Evolutionary conservation across 1,140 invertebrate species (phyloP).

Genomic region (Antheraea mylitta): DNA sequence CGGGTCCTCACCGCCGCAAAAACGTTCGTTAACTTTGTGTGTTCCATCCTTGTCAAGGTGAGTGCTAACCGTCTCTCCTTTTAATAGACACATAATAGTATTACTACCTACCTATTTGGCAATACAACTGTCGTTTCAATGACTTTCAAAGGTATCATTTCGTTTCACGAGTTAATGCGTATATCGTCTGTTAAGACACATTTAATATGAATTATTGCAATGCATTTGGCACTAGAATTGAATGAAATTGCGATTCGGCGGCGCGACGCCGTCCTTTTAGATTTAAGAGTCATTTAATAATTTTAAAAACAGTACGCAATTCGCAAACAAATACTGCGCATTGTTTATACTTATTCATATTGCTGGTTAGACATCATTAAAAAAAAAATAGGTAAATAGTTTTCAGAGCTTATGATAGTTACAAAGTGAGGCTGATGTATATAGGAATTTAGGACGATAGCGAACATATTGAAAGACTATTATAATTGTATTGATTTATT

Average conservation of each 20-base stretch:
- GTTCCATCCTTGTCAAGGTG: no score
- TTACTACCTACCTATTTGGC: background rate
- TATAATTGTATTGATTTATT: slow-evolving; percentile 4
- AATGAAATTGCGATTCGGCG: slow-evolving; percentile 25
- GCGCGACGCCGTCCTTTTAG: slow-evolving; percentile 19
- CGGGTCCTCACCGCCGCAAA: no score
- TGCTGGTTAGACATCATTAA: no score
- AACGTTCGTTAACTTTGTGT: no score
- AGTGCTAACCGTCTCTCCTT: no score
- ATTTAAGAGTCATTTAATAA: slow-evolving; percentile 18
- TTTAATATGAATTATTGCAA: slow-evolving; percentile 40
- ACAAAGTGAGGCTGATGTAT: background rate
- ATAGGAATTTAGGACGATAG: background rate
- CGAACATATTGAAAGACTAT: slow-evolving; percentile 4
- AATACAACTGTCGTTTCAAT: slow-evolving; percentile 12
- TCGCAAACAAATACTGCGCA: background rate
- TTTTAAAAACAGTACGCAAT: slow-evolving; percentile 10
- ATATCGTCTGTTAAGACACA: slow-evolving; percentile 37
- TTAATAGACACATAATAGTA: no score
- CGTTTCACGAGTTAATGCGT: slow-evolving; percentile 11
- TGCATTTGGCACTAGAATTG: slow-evolving; percentile 47
- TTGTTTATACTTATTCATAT: no score
- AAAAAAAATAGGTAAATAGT: no score
- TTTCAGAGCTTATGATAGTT: slow-evolving; percentile 3
- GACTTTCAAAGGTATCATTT: slow-evolving; percentile 18